phyloP scores from a whole-genome alignment of 1,140 invertebrate species.

The Phthorimaea operculella region DNA sequence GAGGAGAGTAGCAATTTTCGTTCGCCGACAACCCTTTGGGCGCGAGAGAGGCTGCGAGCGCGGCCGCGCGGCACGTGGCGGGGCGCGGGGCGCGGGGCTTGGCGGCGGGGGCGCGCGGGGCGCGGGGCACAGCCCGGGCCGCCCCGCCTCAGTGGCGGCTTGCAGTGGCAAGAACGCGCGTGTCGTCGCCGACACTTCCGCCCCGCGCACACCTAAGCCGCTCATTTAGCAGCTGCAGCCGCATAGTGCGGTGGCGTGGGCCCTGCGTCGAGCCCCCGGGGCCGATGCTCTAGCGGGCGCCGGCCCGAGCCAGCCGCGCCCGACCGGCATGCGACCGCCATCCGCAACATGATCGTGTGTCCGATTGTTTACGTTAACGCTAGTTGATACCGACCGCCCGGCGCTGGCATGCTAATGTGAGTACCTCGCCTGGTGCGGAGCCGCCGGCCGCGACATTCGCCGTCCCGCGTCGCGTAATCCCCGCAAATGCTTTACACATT shows the following conservation, averaged over 20 bases:
- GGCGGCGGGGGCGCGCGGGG: slow-evolving; percentile 23
- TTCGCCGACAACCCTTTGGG: slow-evolving; percentile 57
- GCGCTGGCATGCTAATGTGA: slow-evolving; percentile 65
- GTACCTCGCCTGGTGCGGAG: slow-evolving; percentile 30
- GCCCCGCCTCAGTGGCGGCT: slow-evolving; percentile 63
- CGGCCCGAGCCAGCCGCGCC: slow-evolving; percentile 9
- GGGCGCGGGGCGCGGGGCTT: slow-evolving; percentile 19
- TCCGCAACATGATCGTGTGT: slow-evolving; percentile 44
- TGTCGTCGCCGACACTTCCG: slow-evolving; percentile 58
- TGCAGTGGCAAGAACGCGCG: slow-evolving; percentile 61
- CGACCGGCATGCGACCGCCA: slow-evolving; percentile 41
- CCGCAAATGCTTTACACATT: slow-evolving; percentile 13
- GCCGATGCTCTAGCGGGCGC: slow-evolving; percentile 36
- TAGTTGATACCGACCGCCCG: slow-evolving; percentile 56
- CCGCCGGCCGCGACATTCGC: slow-evolving; percentile 14
- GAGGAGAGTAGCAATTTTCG: slow-evolving; percentile 43
- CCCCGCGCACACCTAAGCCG: slow-evolving; percentile 42
- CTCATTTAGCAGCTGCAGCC: slow-evolving; percentile 58
- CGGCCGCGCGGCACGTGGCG: slow-evolving; percentile 49
- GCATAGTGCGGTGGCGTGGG: slow-evolving; percentile 41
- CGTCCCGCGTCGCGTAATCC: slow-evolving; percentile 9
- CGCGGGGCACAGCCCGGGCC: slow-evolving; percentile 44
- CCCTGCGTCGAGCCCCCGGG: slow-evolving; percentile 33
- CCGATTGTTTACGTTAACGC: slow-evolving; percentile 55
- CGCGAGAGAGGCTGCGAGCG: slow-evolving; percentile 25